Conservation (phyloP, 1,140 invertebrate genomes). For the Pentalonia nigronervosa region DNA sequence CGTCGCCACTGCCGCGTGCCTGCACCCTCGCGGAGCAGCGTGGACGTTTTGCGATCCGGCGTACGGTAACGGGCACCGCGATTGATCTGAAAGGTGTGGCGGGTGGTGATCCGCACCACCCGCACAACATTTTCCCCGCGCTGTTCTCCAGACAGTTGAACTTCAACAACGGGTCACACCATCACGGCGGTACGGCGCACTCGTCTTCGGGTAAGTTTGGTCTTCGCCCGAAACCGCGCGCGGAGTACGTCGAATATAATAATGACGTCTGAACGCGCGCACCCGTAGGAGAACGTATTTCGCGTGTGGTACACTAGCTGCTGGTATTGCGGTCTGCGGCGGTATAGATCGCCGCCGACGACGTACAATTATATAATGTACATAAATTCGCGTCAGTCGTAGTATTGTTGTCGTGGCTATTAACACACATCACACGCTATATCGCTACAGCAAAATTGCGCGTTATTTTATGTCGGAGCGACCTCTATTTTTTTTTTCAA, state of each 20-base stretch:
- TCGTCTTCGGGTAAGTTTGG: conserved; percentile 47
- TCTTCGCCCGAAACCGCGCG: background rate
- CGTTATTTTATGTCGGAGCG: background rate
- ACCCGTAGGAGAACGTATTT: too few relatives aligned
- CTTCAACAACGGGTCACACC: conserved; percentile 66
- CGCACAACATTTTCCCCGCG: conserved; percentile 89
- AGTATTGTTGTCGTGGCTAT: too few relatives aligned
- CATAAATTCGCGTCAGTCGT: background rate
- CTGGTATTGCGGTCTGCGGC: too few relatives aligned
- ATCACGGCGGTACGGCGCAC: conserved; percentile 54
- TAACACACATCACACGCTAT: too few relatives aligned
- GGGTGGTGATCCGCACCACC: conserved; percentile 66
- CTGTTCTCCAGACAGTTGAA: conserved; percentile 87
- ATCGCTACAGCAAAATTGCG: background rate
- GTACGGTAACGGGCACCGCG: conserved; percentile 54
- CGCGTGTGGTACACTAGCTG: too few relatives aligned
- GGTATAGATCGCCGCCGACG: too few relatives aligned
- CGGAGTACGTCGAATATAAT: too few relatives aligned
- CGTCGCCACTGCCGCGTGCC: background rate
- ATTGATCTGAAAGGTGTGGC: conserved; percentile 57
- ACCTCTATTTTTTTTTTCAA: background rate
- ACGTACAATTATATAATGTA: background rate
- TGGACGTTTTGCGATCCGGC: conserved; percentile 6
- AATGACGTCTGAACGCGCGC: too few relatives aligned
- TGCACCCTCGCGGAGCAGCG: background rate